Evolutionary conservation across 2,888 invertebrate species (phyloP), one percentile per base, ranked within the genome.

Genomic region (Oxycera nigricornis): DNA sequence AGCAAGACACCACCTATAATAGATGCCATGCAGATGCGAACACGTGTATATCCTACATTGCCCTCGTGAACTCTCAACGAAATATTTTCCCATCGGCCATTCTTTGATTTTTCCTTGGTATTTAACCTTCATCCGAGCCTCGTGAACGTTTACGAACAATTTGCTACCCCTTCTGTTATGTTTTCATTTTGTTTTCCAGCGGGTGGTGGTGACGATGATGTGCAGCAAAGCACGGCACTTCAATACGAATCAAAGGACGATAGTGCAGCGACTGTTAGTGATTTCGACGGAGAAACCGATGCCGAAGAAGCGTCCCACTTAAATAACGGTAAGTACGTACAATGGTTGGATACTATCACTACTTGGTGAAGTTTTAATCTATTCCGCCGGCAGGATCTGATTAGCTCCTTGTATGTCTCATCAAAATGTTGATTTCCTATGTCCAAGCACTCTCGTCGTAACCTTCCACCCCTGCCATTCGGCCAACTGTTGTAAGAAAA

Each of bases 171-270:
- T 61, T 61, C 20, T 31, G 11, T 14, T 57, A 57, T n/a, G n/a
- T 2, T 46, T 50, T 9, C 61, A 11, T 55, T 72, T 72, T 72
- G 28, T 52, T 73, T 73, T 75, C 57, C 72, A 73, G 70, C 75
- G 74, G 75, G 73, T 68, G 75, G n/a, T n/a, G 73, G 24, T 41
- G 75, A 73, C 70, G 75, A 76, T 35, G 75, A 76, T 17, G 72
- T 74, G 62, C 75, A 76, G 65, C 75, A 75, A 72, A 70, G 62
- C 55, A 31, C 22, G 31, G 31, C 22, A 31, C 52, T 52, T 52
- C 52, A 70, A 22, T 52, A 20, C 31, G 70, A 70, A 70, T 30
- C 70, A 11, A 70, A 52, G 52, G 70, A 52, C 52, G 70, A 70
- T 17, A 59, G 28, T 41, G 57, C n/a, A 35, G 72, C 41, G 0